Conservation (phyloP, 2,797 vertebrate genomes). For the Simalia tracyae region DNA sequence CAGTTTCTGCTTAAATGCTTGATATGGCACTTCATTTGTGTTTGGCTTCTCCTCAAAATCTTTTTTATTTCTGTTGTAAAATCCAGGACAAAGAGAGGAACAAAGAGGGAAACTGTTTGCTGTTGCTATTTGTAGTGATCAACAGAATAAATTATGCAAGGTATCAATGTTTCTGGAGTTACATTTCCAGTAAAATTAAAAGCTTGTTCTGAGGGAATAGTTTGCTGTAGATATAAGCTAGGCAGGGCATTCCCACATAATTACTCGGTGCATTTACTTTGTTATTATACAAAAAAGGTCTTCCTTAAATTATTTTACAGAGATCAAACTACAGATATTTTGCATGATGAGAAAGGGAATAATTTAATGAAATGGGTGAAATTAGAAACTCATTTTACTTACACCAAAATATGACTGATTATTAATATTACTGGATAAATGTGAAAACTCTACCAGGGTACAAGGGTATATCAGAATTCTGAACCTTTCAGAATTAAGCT, state of each 20-base stretch:
- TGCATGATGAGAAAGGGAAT: neutral
- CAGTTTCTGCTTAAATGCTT: too few species aligned
- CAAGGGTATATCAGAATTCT: neutral
- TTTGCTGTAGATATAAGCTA: neutral
- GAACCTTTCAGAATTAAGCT: too few species aligned
- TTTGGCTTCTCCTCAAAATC: too few species aligned
- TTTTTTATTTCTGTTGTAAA: too few species aligned
- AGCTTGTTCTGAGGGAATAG: neutral
- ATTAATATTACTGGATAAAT: neutral
- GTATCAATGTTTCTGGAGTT: too few species aligned
- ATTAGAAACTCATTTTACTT: neutral
- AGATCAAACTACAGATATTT: neutral
- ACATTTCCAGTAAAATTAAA: neutral
- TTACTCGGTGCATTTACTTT: neutral
- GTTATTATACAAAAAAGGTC: neutral
- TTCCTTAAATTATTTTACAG: neutral
- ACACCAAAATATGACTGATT: neutral
- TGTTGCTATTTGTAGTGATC: too few species aligned
- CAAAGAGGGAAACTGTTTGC: too few species aligned
- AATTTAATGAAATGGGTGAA: neutral
- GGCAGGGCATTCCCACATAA: neutral
- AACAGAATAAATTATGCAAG: too few species aligned
- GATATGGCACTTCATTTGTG: too few species aligned
- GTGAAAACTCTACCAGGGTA: neutral
- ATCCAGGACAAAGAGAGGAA: too few species aligned